Conservation (phyloP, 2,797 vertebrate species). For the Cyclura pinguis region DNA sequence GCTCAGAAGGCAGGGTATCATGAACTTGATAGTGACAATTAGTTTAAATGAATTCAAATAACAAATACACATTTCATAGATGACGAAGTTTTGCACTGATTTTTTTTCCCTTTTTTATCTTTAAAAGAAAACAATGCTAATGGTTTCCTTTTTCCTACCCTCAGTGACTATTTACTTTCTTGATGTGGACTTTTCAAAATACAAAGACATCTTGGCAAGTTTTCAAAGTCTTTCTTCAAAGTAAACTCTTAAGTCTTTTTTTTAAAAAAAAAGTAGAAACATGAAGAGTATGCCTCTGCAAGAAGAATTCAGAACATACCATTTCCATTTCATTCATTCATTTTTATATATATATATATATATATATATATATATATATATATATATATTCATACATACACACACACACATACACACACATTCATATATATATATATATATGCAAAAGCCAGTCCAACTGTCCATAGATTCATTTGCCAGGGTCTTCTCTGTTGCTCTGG, state of each 20-base stretch:
- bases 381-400: too few species aligned
- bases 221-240: conserved; percentile 85
- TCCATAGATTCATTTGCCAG: conserved; percentile 74
- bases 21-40: conserved; percentile 77
- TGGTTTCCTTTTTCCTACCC: conserved; percentile 87
- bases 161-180: conserved; percentile 82
- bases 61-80: conserved; percentile 83
- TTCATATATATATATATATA: conserved; percentile 49
- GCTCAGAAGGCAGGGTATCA: conserved; percentile 71
- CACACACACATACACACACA: not conserved
- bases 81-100: conserved; percentile 83
- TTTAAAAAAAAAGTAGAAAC: conserved; percentile 75
- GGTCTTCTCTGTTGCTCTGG: conserved; percentile 75
- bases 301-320: conserved; percentile 80
- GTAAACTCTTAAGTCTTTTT: conserved; percentile 81
- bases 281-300: conserved; percentile 82
- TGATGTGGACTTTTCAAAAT: conserved; percentile 86
- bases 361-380: too few species aligned
- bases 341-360: too few species aligned
- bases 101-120: conserved; percentile 85
- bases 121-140: conserved; percentile 88
- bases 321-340: conserved; percentile 77
- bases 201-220: conserved; percentile 85
- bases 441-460: conserved; percentile 77
- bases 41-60: conserved; percentile 81